Conservation (phyloP, 2,113 vertebrate species). For the Corvus hawaiiensis region DNA sequence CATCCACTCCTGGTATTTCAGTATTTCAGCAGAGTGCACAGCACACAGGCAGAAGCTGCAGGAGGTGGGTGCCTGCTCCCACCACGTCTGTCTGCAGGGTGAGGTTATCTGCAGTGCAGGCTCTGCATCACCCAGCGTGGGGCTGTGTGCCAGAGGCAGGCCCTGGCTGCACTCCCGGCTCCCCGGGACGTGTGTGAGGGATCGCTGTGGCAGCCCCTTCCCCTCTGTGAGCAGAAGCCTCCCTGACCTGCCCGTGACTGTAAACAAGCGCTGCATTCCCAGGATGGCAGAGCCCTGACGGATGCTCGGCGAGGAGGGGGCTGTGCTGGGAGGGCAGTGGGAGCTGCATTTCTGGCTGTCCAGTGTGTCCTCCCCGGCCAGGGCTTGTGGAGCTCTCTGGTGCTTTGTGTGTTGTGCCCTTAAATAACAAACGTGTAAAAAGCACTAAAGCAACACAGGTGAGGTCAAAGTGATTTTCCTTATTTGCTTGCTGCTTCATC, state of each 20-base stretch:
- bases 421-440: neutral
- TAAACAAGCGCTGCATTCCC: neutral
- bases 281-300: neutral
- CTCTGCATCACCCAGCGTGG: fast-evolving
- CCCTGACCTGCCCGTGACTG: neutral
- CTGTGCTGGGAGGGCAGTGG: neutral
- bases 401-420: neutral
- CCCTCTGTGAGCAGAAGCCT: neutral
- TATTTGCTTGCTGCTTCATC: neutral
- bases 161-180: neutral
- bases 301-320: neutral
- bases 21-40: neutral
- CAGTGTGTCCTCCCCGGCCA: neutral
- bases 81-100: fast-evolving
- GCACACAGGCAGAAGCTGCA: neutral
- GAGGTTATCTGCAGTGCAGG: neutral
- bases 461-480: neutral
- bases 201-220: neutral
- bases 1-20: neutral
- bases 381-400: neutral
- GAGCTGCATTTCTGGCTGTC: neutral
- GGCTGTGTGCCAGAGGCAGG: neutral
- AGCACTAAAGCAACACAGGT: neutral
- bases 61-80: neutral
- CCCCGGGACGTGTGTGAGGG: neutral